Evolutionary conservation across 2,888 invertebrate genomes (phyloP).

Genomic region (Muschampia staudingeri): DNA sequence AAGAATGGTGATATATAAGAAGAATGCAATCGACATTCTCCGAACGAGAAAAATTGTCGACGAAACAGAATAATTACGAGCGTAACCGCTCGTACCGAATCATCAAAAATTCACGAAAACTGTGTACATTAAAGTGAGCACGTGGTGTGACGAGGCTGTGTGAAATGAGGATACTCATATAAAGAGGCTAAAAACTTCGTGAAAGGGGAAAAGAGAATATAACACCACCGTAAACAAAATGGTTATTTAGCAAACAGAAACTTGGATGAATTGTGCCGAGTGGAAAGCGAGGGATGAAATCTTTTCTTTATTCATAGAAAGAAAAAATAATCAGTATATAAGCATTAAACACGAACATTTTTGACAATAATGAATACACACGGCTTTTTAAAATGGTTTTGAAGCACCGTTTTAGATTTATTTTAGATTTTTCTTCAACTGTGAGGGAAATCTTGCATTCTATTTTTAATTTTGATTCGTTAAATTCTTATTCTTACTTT

Average conservation of each 20-base stretch:
- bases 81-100: neutral
- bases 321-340: neutral
- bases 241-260: slow-evolving; percentile 26
- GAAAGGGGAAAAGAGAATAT: slow-evolving; percentile 17
- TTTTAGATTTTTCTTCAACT: too few species aligned
- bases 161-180: slow-evolving; percentile 31
- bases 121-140: neutral
- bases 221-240: slow-evolving; percentile 34
- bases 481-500: too few species aligned
- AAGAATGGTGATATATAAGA: neutral
- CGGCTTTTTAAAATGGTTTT: neutral
- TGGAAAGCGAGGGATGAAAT: neutral
- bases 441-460: too few species aligned
- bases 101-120: slow-evolving; percentile 26
- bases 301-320: too few species aligned
- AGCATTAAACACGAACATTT: neutral
- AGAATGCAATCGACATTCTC: neutral
- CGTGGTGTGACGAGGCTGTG: neutral
- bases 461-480: too few species aligned
- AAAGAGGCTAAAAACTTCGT: slow-evolving; percentile 35
- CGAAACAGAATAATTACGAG: neutral
- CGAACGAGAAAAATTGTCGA: neutral
- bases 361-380: neutral
- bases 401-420: neutral
- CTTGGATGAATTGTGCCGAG: neutral